These are phyloP conservation scores for Cryptocephalus primarius DNA, from an alignment of 2,888 invertebrate genomes.

Conservation along the genomic window DNA sequence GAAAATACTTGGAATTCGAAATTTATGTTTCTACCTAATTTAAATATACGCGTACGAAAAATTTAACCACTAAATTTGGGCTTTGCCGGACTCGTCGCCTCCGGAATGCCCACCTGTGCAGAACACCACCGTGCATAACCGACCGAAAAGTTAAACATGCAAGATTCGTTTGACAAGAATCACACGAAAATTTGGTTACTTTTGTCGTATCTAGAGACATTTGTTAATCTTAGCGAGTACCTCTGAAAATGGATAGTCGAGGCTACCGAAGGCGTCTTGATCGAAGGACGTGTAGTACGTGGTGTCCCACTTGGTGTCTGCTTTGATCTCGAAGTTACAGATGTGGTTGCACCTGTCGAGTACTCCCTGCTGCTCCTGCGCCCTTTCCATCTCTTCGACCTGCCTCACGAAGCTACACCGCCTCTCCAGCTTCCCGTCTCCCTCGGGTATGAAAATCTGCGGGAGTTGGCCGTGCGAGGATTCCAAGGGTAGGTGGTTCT, in stretches of 20 bases:
- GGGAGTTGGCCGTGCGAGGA: slow-evolving; percentile 41
- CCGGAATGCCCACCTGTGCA: too few relatives aligned
- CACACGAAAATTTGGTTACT: too few relatives aligned
- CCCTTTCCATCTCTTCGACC: slow-evolving; percentile 37
- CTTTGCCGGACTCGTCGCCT: too few relatives aligned
- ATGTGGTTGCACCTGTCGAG: slow-evolving; percentile 35
- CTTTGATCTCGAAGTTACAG: slow-evolving; percentile 36
- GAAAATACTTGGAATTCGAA: too few relatives aligned
- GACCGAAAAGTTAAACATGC: too few relatives aligned
- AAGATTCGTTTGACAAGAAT: too few relatives aligned
- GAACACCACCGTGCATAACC: too few relatives aligned
- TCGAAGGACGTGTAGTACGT: slow-evolving; percentile 32
- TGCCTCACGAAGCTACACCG: slow-evolving; percentile 42
- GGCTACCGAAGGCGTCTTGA: slow-evolving; percentile 32
- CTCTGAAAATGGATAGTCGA: slow-evolving; percentile 40
- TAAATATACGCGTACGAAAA: too few relatives aligned
- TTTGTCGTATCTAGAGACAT: too few relatives aligned
- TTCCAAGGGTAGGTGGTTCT: slow-evolving; percentile 21
- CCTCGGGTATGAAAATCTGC: slow-evolving; percentile 43
- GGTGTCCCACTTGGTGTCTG: slow-evolving; percentile 30
- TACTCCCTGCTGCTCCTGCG: slow-evolving; percentile 29
- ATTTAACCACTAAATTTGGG: too few relatives aligned
- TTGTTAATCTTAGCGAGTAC: slow-evolving; percentile 13
- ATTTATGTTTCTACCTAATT: too few relatives aligned
- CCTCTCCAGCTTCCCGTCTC: slow-evolving; percentile 31